Conservation (phyloP, 2,888 invertebrate genomes). For the Harpagoxenus sublaevis region DNA sequence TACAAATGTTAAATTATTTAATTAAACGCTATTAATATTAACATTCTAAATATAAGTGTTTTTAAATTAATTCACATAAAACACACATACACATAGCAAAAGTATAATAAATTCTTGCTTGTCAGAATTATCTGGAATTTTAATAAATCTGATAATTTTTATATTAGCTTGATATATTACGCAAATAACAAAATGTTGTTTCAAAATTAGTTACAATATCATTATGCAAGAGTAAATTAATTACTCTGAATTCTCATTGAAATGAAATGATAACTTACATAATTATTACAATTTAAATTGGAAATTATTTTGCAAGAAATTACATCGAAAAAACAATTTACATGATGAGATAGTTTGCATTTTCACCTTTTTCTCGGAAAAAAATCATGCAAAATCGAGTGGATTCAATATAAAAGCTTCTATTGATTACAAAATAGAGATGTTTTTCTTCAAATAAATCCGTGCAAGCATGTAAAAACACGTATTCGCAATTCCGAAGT, state of each 20-base stretch:
- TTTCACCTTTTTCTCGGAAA: background rate
- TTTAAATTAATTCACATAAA: background rate
- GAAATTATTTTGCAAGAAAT: background rate
- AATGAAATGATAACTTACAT: background rate
- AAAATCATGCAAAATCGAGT: background rate
- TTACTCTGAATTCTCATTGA: background rate
- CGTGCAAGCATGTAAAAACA: background rate
- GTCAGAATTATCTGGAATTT: background rate
- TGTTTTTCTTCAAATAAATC: background rate
- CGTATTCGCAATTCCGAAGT: background rate
- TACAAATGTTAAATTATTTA: background rate
- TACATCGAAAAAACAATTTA: background rate
- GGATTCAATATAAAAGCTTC: background rate
- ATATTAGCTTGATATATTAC: background rate
- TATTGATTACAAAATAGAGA: background rate
- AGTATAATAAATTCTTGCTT: background rate
- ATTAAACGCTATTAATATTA: background rate
- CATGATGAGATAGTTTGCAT: background rate
- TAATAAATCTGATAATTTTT: constrained; percentile 9
- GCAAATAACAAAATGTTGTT: background rate
- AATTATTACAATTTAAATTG: background rate
- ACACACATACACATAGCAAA: background rate
- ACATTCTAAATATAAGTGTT: constrained; percentile 7
- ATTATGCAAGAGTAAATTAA: background rate
- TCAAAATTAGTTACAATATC: background rate